Evolutionary conservation across 2,888 invertebrate genomes (phyloP), one percentile per base, ranked within the genome.

Genomic region (Incurvaria masculella): DNA sequence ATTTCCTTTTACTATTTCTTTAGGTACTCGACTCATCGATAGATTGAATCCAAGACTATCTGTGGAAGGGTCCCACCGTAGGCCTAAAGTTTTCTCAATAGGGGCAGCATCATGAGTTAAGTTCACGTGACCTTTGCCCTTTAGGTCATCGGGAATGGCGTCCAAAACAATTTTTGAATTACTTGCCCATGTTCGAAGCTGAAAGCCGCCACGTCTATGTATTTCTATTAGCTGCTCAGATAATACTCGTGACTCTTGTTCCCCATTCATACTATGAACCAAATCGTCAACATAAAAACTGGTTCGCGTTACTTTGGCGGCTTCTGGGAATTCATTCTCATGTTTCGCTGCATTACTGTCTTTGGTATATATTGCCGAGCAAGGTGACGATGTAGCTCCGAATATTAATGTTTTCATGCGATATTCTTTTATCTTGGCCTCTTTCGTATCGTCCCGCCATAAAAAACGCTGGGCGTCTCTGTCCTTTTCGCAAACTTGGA

Each of bases 391-490:
- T 4, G 54, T 40, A 1, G 52, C 55, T 1, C 55, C 53, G 48
- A 55, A 56, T 8, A 52, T 53, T 2, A 55, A 38, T 1, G 50
- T 51, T 2, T 43, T 52, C 52, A 56, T 55, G 11, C 53, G n/a
- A 21, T 50, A 56, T 43, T 41, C 8, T 6, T 17, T 21, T 41
- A 20, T 41, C 14, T 14, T n/a, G 8, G 14, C 14, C 33, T n/a
- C 8, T 33, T 33, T 33, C 33, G n/a, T n/a, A n/a, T n/a, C n/a
- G n/a, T n/a, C n/a, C 14, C 33, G 8, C 33, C 33, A 33, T 33
- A 33, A n/a, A 33, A 33, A 33, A n/a, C 11, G 14, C 14, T 33
- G 33, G 14, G 33, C 33, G 11, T 33, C 14, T 33, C 33, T 8
- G 14, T 33, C 33, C 33, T 33, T n/a, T 33, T 33, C 33, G 14